phyloP scores from a whole-genome alignment of 2,888 invertebrate genomes.

The Ceraclea dissimilis region DNA sequence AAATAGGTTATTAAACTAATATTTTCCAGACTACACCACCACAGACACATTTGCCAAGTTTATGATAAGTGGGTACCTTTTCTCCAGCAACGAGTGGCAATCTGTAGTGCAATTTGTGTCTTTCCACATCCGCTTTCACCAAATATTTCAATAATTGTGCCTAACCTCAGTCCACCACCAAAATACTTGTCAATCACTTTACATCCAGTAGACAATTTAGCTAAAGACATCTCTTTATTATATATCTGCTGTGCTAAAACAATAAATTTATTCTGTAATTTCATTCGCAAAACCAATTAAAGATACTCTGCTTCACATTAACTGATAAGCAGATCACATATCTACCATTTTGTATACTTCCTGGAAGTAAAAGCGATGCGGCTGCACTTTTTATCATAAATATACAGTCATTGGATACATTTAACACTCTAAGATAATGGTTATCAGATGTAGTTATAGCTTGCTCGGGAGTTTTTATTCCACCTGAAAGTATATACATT shows the following conservation, averaged over 20 bases:
- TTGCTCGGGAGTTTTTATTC: background rate
- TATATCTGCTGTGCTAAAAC: constrained; percentile 30
- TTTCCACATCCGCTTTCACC: constrained; percentile 79
- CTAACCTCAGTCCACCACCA: constrained; percentile 59
- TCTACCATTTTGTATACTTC: background rate
- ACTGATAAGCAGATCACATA: too few species aligned
- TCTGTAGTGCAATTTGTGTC: constrained; percentile 71
- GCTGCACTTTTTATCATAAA: background rate
- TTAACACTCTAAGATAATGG: background rate
- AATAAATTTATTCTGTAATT: constrained; percentile 2
- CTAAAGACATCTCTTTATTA: constrained; percentile 23
- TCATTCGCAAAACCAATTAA: too few species aligned
- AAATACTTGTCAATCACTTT: constrained; percentile 50
- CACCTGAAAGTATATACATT: background rate
- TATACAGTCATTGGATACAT: background rate
- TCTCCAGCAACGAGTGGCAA: constrained; percentile 58
- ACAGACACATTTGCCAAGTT: too few species aligned
- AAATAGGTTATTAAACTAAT: too few species aligned
- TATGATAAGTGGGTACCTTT: too few species aligned
- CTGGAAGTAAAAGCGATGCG: background rate
- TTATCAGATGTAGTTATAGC: background rate
- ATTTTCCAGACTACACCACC: too few species aligned
- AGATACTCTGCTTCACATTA: too few species aligned
- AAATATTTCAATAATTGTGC: constrained; percentile 68
- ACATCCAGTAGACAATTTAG: constrained; percentile 48